Evolutionary conservation across 2,888 invertebrate species (phyloP).

Genomic region (Drosophila robusta): DNA sequence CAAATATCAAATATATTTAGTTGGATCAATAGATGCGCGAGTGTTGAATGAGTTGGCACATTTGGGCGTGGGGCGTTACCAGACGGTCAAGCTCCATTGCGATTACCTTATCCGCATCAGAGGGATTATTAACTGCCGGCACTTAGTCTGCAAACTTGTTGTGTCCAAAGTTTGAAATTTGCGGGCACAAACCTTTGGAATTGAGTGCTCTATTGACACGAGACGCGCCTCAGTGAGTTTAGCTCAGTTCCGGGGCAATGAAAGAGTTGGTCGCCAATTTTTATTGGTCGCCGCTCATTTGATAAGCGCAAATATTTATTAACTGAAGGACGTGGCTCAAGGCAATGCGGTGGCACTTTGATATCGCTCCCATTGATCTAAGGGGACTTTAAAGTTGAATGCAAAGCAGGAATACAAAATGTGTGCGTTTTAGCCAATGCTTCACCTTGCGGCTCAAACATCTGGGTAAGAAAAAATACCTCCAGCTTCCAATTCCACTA

Average conservation of each 20-base stretch:
- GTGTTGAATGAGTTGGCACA: slow-evolving; percentile 40
- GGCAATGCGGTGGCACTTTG: no score
- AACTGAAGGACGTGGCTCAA: slow-evolving; percentile 17
- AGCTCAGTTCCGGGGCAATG: slow-evolving; percentile 22
- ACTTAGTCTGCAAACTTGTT: slow-evolving; percentile 23
- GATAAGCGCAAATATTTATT: slow-evolving; percentile 22
- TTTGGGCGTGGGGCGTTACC: slow-evolving; percentile 15
- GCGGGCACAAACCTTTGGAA: slow-evolving; percentile 28
- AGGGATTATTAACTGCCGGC: slow-evolving; percentile 14
- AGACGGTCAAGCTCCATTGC: slow-evolving; percentile 50
- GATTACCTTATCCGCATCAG: slow-evolving; percentile 25
- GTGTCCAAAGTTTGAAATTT: slow-evolving; percentile 21
- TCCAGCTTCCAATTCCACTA: no score
- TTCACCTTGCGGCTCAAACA: no score
- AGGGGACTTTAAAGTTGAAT: no score
- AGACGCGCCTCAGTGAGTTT: slow-evolving; percentile 29
- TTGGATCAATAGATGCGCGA: slow-evolving; percentile 36
- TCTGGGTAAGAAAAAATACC: no score
- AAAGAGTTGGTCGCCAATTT: slow-evolving; percentile 2
- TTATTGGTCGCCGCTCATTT: background rate
- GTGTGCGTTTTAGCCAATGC: no score
- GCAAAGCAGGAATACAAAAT: no score
- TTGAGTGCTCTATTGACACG: slow-evolving; percentile 15
- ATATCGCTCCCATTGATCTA: background rate
- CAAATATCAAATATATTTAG: slow-evolving; percentile 33